Base-by-base conservation (phyloP, 2,113 vertebrate species). In the Theristicus caerulescens region DNA sequence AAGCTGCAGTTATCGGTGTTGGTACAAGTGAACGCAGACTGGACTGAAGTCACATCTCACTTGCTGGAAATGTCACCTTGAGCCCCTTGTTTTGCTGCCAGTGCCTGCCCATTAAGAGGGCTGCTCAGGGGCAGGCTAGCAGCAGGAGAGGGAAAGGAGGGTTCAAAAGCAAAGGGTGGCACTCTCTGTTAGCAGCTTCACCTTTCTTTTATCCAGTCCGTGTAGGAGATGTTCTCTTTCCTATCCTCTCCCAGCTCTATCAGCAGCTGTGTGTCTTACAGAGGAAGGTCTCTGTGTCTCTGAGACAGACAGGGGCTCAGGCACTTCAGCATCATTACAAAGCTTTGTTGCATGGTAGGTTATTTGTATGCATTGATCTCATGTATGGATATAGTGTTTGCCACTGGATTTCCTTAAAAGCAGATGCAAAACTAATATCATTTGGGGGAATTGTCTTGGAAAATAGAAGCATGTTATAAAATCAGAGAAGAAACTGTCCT, bases 371-470 rank as follows among this genome's bases (percentile, higher is more conserved):
- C 46, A 4, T 3, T 34, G 5, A 12, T 36, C 58, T 62, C 7
- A 2, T 26, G 5, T 2, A 27, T 6, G 22, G 34, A 14, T 17
- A 8, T 16, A 2, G 4, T 26, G 2, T 55, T 76, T 64, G n/a
- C 18, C 44, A 13, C 29, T 6, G 8, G 21, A 21, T 82, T 70
- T 42, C 66, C 65, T 13, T 18, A n/a, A 57, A 29, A 70, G 32
- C 13, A 57, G 21, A 31, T 25, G 31, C 61, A 71, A 54, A 93
- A 51, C 72, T 70, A 4, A 1, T 36, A 19, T 40, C 4, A 1
- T 34, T 62, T 84, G 69, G 31, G 42, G 32, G 22, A 29, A 66
- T 1, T 51, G 52, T 6, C 40, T 34, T 4, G 5, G 64, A 26
- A 59, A 81, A 4, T 1, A 73, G 26, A 38, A 93, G 10, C 17